These are phyloP conservation scores for Euura saliciscinereae DNA, from an alignment of 1,140 invertebrate species.

Conservation along the genomic window DNA sequence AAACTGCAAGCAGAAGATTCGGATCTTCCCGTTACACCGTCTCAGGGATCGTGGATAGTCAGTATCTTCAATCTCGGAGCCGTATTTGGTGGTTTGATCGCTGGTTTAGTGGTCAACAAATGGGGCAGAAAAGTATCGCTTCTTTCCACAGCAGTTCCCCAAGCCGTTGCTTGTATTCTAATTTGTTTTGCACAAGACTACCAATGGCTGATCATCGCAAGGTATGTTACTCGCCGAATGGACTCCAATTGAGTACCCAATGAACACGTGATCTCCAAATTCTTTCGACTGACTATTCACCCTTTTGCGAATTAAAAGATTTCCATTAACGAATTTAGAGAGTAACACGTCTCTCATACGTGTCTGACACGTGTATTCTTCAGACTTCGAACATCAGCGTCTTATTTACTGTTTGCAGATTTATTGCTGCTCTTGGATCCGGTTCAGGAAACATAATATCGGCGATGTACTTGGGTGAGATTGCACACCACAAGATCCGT, in stretches of 20 bases:
- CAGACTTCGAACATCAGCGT: too few species aligned
- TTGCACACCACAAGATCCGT: slow-evolving; percentile 66
- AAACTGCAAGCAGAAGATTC: background rate
- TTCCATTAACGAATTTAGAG: too few species aligned
- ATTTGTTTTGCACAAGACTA: slow-evolving; percentile 59
- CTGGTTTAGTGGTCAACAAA: slow-evolving; percentile 45
- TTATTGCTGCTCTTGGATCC: slow-evolving; percentile 66
- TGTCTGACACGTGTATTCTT: background rate
- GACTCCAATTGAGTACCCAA: too few species aligned
- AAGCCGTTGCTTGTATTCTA: slow-evolving; percentile 64
- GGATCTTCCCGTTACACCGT: background rate
- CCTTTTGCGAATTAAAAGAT: too few species aligned
- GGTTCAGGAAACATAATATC: slow-evolving; percentile 66
- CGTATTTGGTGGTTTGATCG: slow-evolving; percentile 39
- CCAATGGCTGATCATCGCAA: slow-evolving; percentile 55
- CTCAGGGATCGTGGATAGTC: slow-evolving; percentile 10
- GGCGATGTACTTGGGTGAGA: slow-evolving; percentile 69
- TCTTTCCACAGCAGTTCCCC: slow-evolving; percentile 60
- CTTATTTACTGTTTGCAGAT: slow-evolving; percentile 8
- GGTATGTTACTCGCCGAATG: too few species aligned
- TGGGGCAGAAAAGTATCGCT: slow-evolving; percentile 71
- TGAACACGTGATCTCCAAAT: too few species aligned
- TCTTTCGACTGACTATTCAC: too few species aligned
- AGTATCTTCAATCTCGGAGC: slow-evolving; percentile 31
- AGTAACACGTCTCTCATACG: too few species aligned